These are phyloP conservation scores for Troides aeacus DNA, from an alignment of 2,888 invertebrate species.

Conservation along the genomic window DNA sequence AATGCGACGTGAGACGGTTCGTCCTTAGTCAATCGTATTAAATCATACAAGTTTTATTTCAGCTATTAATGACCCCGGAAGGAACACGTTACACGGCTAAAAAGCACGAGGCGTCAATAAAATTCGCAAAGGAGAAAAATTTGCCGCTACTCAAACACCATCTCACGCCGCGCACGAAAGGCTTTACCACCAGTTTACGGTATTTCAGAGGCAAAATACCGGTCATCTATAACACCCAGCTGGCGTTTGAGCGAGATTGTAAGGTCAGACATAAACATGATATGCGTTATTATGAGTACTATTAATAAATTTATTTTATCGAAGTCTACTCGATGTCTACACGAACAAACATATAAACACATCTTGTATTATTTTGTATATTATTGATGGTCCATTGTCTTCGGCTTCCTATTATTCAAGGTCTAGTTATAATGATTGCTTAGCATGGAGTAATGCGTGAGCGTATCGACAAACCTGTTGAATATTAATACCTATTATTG, in stretches of 20 bases:
- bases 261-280: conserved; percentile 58
- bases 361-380: neutral
- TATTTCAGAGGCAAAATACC: conserved; percentile 89
- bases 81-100: conserved; percentile 94
- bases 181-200: conserved; percentile 92
- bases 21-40: neutral
- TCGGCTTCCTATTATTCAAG: conserved; percentile 13
- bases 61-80: conserved; percentile 94
- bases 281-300: neutral
- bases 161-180: conserved; percentile 95
- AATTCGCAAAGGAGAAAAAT: conserved; percentile 92
- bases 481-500: neutral
- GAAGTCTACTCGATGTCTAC: conserved; percentile 4
- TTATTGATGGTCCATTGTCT: conserved; percentile 2
- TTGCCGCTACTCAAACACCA: conserved; percentile 93
- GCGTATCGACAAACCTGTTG: neutral
- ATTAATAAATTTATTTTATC: neutral
- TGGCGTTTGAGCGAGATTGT: conserved; percentile 84
- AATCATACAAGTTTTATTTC: conserved; percentile 34
- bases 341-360: neutral
- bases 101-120: conserved; percentile 92
- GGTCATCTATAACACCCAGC: conserved; percentile 90
- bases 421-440: conserved; percentile 13
- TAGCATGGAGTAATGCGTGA: conserved; percentile 3
- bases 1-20: no score